These are phyloP conservation scores for Sphaerophoria rueppellii DNA, from an alignment of 2,888 invertebrate genomes.

Conservation along the genomic window DNA sequence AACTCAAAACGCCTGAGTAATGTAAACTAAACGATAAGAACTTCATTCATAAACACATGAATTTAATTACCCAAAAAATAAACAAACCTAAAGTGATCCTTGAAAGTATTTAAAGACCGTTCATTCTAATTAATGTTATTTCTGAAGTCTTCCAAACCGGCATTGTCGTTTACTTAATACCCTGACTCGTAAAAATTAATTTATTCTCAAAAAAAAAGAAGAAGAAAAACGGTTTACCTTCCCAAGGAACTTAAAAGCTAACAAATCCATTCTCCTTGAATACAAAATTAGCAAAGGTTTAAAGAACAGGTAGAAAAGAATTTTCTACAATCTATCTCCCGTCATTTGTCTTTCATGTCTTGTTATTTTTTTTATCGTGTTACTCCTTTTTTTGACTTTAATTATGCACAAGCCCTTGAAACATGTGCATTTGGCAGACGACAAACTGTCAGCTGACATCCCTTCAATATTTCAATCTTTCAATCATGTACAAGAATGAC, in stretches of 20 bases:
- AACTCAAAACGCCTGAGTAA: too few species aligned
- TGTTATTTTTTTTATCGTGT: background rate
- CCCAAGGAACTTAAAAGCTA: background rate
- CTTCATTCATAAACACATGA: too few species aligned
- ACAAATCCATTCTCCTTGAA: slow-evolving; percentile 1
- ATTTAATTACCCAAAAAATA: too few species aligned
- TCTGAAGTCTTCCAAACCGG: too few species aligned
- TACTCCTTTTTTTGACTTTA: background rate
- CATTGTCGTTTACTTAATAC: too few species aligned
- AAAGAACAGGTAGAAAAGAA: background rate
- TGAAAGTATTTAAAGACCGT: too few species aligned
- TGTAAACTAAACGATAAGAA: too few species aligned
- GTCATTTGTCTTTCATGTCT: background rate
- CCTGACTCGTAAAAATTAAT: background rate
- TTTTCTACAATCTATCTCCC: background rate
- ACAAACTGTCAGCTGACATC: slow-evolving; percentile 32
- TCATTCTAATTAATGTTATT: too few species aligned
- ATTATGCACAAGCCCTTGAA: slow-evolving; percentile 31
- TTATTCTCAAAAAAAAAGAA: background rate
- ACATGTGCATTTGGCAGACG: slow-evolving; percentile 26
- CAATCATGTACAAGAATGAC: slow-evolving; percentile 20
- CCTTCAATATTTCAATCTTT: slow-evolving; percentile 29
- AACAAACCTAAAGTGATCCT: too few species aligned
- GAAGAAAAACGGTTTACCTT: too few species aligned
- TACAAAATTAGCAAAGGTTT: slow-evolving; percentile 1